phyloP scores from a whole-genome alignment of 2,113 vertebrate species.

The Nothobranchius furzeri region DNA sequence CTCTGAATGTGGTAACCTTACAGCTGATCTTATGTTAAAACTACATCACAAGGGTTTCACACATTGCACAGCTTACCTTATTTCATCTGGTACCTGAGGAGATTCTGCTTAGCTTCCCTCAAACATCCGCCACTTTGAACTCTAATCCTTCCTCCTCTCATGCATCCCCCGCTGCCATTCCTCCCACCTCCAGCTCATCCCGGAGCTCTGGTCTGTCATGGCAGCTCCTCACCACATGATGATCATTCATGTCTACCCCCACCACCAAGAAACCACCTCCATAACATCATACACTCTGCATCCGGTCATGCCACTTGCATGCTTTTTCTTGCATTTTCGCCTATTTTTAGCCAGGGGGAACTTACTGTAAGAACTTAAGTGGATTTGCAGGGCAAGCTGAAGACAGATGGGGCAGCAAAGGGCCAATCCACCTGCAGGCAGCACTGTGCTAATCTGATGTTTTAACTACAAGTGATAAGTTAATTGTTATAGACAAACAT shows the following conservation, averaged over 20 bases:
- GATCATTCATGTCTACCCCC: slow-evolving; percentile 17
- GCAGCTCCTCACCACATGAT: slow-evolving; percentile 32
- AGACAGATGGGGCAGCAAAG: slow-evolving; percentile 69
- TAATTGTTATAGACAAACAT: slow-evolving; percentile 14
- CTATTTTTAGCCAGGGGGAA: slow-evolving; percentile 76
- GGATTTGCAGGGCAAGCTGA: slow-evolving; percentile 82
- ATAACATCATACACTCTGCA: slow-evolving; percentile 46
- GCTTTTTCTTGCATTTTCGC: slow-evolving; percentile 65
- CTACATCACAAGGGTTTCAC: not conserved
- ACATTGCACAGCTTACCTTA: slow-evolving; percentile 64
- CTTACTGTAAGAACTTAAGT: slow-evolving; percentile 80
- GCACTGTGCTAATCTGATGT: slow-evolving; percentile 65
- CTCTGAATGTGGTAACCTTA: not conserved
- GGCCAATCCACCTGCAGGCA: slow-evolving; percentile 55
- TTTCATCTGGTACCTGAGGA: slow-evolving; percentile 55
- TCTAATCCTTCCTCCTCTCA: slow-evolving; percentile 68
- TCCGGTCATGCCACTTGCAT: slow-evolving; percentile 40
- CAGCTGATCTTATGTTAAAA: not conserved
- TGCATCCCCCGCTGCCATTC: slow-evolving; percentile 72
- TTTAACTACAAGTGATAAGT: slow-evolving; percentile 51
- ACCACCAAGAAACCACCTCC: slow-evolving; percentile 37
- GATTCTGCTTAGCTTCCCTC: slow-evolving; percentile 52
- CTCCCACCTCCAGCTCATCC: slow-evolving; percentile 40
- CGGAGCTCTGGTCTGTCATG: slow-evolving; percentile 23
- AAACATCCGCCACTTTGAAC: slow-evolving; percentile 47